Evolutionary conservation across 92 coral and sea anemone genomes (phyloP).

Genomic region (Zoanthus solanderi): DNA sequence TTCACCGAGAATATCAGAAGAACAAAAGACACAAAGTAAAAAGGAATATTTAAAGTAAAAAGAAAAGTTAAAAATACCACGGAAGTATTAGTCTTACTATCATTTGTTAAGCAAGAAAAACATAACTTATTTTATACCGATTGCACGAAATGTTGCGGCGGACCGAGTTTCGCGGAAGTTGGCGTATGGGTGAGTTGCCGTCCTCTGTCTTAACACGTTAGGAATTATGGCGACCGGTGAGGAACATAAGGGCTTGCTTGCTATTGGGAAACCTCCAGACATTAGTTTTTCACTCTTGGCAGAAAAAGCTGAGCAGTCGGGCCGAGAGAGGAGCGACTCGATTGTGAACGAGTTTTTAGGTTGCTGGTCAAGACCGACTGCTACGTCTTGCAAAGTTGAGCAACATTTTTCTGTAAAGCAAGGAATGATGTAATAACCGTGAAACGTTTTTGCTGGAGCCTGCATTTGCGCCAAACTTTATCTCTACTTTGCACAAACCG

Average conservation of each 20-base stretch:
- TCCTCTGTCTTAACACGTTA: background rate
- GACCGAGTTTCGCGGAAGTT: background rate
- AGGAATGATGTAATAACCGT: slow-evolving; percentile 43
- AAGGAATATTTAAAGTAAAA: no score
- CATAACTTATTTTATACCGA: background rate
- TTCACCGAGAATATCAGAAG: no score
- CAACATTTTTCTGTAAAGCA: slow-evolving; percentile 40
- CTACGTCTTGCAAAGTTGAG: slow-evolving; percentile 17
- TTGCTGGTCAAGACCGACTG: background rate
- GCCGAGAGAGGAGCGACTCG: slow-evolving; percentile 28
- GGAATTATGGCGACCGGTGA: background rate
- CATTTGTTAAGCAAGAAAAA: background rate
- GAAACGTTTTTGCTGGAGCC: slow-evolving; percentile 14
- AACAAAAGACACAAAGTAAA: no score
- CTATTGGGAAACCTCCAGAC: background rate
- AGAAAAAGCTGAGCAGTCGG: background rate
- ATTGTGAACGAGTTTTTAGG: slow-evolving; percentile 44
- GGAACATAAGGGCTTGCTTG: background rate
- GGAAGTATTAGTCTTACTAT: background rate
- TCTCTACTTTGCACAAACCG: background rate
- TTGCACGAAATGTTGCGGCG: slow-evolving; percentile 12
- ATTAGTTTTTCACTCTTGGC: background rate
- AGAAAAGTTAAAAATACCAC: background rate
- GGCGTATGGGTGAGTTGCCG: background rate
- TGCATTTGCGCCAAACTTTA: slow-evolving; percentile 24